A percentile compares a stretch with the other conserved stretches of the same genome.
Evolutionary conservation across 2,888 invertebrate species (phyloP).

Genomic region (Diogma glabrata): DNA sequence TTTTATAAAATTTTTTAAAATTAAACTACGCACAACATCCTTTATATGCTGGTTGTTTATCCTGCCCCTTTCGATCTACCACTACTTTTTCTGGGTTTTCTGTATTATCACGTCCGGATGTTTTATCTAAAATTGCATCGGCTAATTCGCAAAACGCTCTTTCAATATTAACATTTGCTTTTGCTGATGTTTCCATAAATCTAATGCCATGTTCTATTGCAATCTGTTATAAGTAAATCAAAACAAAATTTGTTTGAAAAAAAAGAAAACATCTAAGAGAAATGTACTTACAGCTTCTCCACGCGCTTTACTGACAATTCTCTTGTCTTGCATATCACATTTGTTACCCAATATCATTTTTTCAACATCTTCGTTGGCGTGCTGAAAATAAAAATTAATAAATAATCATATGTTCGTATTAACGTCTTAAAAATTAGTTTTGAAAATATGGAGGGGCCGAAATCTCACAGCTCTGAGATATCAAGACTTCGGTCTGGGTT

Average conservation of each 20-base stretch:
- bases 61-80: conserved; percentile 54
- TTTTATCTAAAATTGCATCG: conserved; percentile 89
- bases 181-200: conserved; percentile 97
- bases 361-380: conserved; percentile 96
- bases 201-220: conserved; percentile 90
- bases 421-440: too few relatives aligned
- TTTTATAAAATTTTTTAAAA: too few relatives aligned
- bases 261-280: too few relatives aligned
- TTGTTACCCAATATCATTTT: conserved; percentile 98
- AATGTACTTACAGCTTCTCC: conserved; percentile 79
- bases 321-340: conserved; percentile 94
- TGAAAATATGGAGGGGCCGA: too few relatives aligned
- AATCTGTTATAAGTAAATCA: conserved; percentile 48
- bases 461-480: too few relatives aligned
- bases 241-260: background rate
- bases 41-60: conserved; percentile 34
- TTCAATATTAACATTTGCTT: conserved; percentile 94
- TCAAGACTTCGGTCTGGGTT: too few relatives aligned
- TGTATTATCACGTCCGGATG: conserved; percentile 66
- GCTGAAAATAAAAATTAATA: too few relatives aligned
- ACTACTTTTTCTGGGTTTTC: conserved; percentile 59
- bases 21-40: conserved; percentile 35
- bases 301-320: conserved; percentile 82
- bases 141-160: conserved; percentile 90
- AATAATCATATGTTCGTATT: too few relatives aligned